Evolutionary conservation across 2,888 invertebrate species (phyloP).

Genomic region (Xylota segnis): DNA sequence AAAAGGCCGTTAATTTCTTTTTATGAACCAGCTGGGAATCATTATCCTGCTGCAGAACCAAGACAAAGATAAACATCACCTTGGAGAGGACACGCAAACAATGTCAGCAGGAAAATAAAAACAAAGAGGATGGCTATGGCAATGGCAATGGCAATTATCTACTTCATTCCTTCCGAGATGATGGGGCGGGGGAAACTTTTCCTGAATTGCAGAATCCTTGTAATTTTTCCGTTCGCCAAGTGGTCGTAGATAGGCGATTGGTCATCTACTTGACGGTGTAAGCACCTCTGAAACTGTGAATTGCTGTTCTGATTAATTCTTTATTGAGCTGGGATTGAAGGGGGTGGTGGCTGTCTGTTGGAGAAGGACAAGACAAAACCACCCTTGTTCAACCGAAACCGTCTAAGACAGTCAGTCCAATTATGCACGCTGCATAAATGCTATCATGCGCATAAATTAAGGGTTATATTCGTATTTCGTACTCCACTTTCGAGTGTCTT

Average conservation of each 20-base stretch:
- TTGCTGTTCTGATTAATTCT: slow-evolving; percentile 78
- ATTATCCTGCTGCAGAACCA: slow-evolving; percentile 79
- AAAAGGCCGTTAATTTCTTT: slow-evolving; percentile 84
- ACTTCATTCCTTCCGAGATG: slow-evolving; percentile 55
- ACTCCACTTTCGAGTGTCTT: slow-evolving; percentile 58
- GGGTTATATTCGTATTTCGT: slow-evolving; percentile 37
- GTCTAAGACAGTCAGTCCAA: slow-evolving; percentile 40
- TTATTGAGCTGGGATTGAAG: slow-evolving; percentile 68
- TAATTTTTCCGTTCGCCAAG: slow-evolving; percentile 45
- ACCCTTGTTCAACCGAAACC: slow-evolving; percentile 28
- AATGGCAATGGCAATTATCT: slow-evolving; percentile 74
- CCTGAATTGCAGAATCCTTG: slow-evolving; percentile 66
- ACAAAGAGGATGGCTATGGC: slow-evolving; percentile 53
- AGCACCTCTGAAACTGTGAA: slow-evolving; percentile 83
- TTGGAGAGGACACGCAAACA: slow-evolving; percentile 72
- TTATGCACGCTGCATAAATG: slow-evolving; percentile 65
- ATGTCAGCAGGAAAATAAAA: slow-evolving; percentile 75
- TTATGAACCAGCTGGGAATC: slow-evolving; percentile 85
- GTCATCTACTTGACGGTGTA: slow-evolving; percentile 82
- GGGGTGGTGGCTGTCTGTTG: slow-evolving; percentile 31
- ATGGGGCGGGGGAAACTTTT: slow-evolving; percentile 26
- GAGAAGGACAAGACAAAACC: not conserved
- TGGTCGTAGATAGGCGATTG: slow-evolving; percentile 69
- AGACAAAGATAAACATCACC: slow-evolving; percentile 81
- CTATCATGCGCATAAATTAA: slow-evolving; percentile 67